Evolutionary conservation across 2,888 invertebrate genomes (phyloP), one percentile per base, ranked within the genome.

Genomic region (Leptothorax acervorum): DNA sequence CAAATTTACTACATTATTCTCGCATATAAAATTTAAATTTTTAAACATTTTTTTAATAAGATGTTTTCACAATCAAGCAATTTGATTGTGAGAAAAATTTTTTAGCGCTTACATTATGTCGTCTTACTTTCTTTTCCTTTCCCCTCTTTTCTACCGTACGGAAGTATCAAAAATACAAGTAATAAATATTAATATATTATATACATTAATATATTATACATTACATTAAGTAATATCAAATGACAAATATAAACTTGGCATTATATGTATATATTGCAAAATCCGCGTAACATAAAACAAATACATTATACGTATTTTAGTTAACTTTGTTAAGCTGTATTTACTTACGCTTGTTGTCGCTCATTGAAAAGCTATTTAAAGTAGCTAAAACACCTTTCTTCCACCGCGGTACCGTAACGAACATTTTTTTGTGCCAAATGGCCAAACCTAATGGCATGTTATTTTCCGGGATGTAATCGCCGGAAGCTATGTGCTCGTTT

Each of bases 401-500:
- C 93, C 98, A 95, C 75, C 98, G 95, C 0, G 98, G 98, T 55
- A 98, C 95, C 0, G 97, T 97, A 3, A 97, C 93, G 90, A 97
- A 97, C 3, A 97, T 92, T 87, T 97, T 96, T 87, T 97, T 96
- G 0, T 95, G 95, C 93, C 97, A 97, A 11, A 95, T 95, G 79
- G 96, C 96, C 0, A 96, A 95, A 0, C 97, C 97, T 95, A 97
- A 96, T 0, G 97, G 97, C 6, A 97, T 95, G 91, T 97, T 97
- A 93, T 97, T 97, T 92, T 96, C 96, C 12, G 96, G 97, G 55
- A 97, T 96, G 91, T 97, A 97, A 85, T 95, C 95, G 86, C 96
- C 96, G 73, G 95, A 95, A 48, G 95, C 95, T 60, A 97, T 95
- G 48, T 91, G 91, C 9, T 89, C 85, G 45, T 91, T 83, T 73